Base-by-base conservation (phyloP, 1,140 invertebrate genomes). In the Limonius californicus region DNA sequence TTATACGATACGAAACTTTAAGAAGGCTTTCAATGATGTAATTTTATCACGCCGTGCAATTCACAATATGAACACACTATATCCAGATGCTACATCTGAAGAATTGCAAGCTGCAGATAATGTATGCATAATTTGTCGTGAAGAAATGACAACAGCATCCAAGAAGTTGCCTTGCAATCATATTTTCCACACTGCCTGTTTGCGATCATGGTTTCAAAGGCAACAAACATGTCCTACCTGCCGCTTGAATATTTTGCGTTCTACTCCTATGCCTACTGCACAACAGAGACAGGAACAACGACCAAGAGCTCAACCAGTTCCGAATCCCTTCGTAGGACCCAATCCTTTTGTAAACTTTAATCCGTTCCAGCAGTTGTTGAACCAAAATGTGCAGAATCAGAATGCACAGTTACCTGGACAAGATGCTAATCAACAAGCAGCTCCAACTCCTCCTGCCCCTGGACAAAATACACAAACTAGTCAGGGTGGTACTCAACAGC, bases 201-300 rank as follows among this genome's bases (percentile, higher is more conserved):
- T 99, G n/a, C 86, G 97, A 7, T 95, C 95, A 2, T 99, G 97
- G 97, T 99, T 99, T 79, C 98, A 99, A 81, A 85, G 97, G 9
- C 98, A 99, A 78, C 98, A 99, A 81, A 99, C 97, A 0, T 99
- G 98, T 79, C 98, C 98, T 3, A 99, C 97, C 0, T 99, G 98
- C 79, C 85, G 98, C 15, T 85, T 98, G 47, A 98, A 99, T 80
- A 95, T 99, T 70, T 79, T 99, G 63, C 83, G 87, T 1, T 78
- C 78, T 0, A 70, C 65, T 42, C 62, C 67, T 68, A 45, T 76
- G 73, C 77, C 62, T 70, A 42, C 70, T 67, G 35, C 76, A 9
- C 77, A 70, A 74, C 72, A 68, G 55, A 73, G 66, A 72, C 18
- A 47, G 70, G 56, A 54, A 54, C 45, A 45, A 16, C 59, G 62